These are phyloP conservation scores for Falcaria lacertinaria DNA, from an alignment of 2,888 invertebrate species.

Conservation along the genomic window DNA sequence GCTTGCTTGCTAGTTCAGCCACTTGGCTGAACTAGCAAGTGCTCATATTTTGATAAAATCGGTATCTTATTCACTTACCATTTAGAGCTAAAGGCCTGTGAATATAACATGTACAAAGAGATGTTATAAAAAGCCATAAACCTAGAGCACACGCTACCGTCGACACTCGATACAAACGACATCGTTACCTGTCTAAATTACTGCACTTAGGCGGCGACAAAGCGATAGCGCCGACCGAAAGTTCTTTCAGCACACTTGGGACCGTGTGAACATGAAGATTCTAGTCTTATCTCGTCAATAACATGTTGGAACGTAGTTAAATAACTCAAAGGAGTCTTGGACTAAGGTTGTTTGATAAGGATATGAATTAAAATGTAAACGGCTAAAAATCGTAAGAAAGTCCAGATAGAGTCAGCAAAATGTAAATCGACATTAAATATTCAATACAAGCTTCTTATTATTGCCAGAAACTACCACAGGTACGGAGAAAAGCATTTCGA, in stretches of 20 bases:
- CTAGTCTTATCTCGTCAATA: not conserved
- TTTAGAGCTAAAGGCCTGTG: not conserved
- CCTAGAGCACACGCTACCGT: slow-evolving; percentile 20
- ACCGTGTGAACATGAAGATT: not conserved
- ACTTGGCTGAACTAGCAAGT: not conserved
- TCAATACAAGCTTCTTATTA: no score
- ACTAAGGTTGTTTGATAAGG: no score
- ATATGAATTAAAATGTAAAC: no score
- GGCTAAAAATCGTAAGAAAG: no score
- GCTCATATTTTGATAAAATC: not conserved
- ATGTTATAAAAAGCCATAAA: slow-evolving; percentile 34
- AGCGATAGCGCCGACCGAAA: slow-evolving; percentile 16
- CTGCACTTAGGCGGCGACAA: slow-evolving; percentile 29
- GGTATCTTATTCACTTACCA: not conserved
- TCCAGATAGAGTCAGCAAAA: no score
- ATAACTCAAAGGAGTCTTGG: no score
- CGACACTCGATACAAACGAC: slow-evolving; percentile 34
- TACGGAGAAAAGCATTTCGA: no score
- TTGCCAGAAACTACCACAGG: no score
- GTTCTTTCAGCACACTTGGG: slow-evolving; percentile 12
- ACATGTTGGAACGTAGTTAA: not conserved
- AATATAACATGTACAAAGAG: slow-evolving; percentile 4
- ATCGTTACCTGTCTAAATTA: slow-evolving; percentile 41
- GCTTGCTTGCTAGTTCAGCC: no score
- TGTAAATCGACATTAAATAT: no score